Evolutionary conservation across 2,888 invertebrate species (phyloP).

Genomic region (Lasioglossum zephyrum): DNA sequence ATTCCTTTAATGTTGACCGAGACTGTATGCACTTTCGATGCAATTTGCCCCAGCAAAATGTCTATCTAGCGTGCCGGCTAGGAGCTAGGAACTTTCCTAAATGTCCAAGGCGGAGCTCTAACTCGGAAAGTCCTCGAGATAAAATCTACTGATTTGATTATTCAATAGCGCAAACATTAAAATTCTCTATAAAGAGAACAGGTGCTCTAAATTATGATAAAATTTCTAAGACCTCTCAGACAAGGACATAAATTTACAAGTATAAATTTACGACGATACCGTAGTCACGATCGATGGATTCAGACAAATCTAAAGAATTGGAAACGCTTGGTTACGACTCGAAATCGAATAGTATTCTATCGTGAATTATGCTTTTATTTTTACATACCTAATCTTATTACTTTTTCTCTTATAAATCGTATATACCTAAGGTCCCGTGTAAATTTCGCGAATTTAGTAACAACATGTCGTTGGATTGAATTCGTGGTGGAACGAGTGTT

Average conservation of each 20-base stretch:
- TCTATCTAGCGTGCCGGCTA: not conserved
- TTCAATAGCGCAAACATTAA: not conserved
- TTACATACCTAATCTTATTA: too few species aligned
- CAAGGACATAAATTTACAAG: not conserved
- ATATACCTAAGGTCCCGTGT: not conserved
- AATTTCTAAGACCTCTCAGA: not conserved
- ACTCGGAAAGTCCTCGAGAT: not conserved
- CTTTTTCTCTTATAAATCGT: too few species aligned
- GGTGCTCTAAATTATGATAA: not conserved
- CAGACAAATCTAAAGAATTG: not conserved
- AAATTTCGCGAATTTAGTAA: not conserved
- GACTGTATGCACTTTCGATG: not conserved
- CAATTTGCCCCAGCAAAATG: not conserved
- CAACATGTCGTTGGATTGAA: not conserved
- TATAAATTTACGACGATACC: not conserved
- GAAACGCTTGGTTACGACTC: not conserved
- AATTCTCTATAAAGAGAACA: not conserved
- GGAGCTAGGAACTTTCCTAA: not conserved
- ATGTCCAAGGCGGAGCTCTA: not conserved
- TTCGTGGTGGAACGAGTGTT: not conserved
- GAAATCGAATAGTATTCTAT: not conserved
- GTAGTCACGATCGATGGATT: not conserved
- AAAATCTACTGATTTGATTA: not conserved
- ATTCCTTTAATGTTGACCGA: not conserved
- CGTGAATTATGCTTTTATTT: not conserved